Base-by-base conservation (phyloP, 1,140 invertebrate genomes). In the Drosophila cardini region DNA sequence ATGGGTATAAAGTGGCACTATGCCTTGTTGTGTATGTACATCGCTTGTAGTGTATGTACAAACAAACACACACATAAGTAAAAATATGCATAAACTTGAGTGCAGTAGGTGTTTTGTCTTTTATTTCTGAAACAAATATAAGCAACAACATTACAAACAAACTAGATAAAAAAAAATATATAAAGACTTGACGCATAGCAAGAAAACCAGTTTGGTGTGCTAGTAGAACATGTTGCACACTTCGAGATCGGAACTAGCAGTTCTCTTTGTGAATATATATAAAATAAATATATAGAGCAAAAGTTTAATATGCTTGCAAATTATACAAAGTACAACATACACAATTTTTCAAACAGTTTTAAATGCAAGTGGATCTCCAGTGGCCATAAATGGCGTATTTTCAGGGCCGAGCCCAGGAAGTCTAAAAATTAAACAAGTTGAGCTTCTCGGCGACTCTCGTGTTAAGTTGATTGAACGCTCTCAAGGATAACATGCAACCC, bases 91-190 rank as follows among this genome's bases (percentile, higher is more conserved):
- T 32, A 16, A 13, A 15, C 13, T 43, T 42, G 40, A 55, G 50
- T 61, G 11, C 42, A 60, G 36, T 40, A 57, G 60, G 57, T 64
- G 38, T 56, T 77, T 63, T 61, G 68, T 57, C 52, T 63, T 78
- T 86, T 87, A 86, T 87, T 86, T 86, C 87, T 79, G 84, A 79
- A 86, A 87, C 69, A 86, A 86, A 86, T 68, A 86, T 82, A 78
- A 86, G 78, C 83, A 65, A 3, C 34, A 48, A 32, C 52, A 72
- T 43, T 38, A 57, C 11, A 11, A 56, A 21, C 38, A 18, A 72
- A 72, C 55, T 72, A 75, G 32, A 26, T 26, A 26, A 61, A 70
- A 61, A 69, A 60, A 42, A 58, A 38, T n/a, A 11, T 26, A n/a
- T 32, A 68, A 45, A 55, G 30, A 56, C 18, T 57, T 21, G 21